phyloP scores from a whole-genome alignment of 1,140 invertebrate species.

The Aphidius ervi region DNA sequence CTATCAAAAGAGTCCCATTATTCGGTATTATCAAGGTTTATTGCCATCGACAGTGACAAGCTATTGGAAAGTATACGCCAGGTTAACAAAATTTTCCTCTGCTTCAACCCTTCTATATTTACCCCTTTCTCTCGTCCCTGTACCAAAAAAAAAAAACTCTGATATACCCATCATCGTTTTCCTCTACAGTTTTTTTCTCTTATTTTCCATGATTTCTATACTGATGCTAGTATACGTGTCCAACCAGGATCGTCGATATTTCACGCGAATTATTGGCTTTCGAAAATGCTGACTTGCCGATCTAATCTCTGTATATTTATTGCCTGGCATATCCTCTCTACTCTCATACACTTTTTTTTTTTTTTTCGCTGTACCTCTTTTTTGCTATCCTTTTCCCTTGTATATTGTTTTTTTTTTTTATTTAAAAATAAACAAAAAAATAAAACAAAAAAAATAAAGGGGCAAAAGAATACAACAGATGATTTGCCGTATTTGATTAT shows the following conservation, averaged over 20 bases:
- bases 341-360: conserved; percentile 20
- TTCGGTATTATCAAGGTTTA: too few relatives aligned
- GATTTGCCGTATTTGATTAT: background rate
- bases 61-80: too few relatives aligned
- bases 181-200: background rate
- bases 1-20: too few relatives aligned
- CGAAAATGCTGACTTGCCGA: conserved; percentile 28
- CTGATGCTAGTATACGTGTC: background rate
- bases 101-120: too few relatives aligned
- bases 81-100: too few relatives aligned
- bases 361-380: conserved; percentile 8
- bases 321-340: conserved; percentile 22
- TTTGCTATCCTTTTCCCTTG: conserved; percentile 6
- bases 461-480: background rate
- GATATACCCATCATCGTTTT: too few relatives aligned
- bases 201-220: background rate
- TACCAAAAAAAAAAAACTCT: too few relatives aligned
- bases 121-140: too few relatives aligned
- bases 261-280: conserved; percentile 28
- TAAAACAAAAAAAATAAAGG: background rate
- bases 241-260: conserved; percentile 23
- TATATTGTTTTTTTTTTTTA: conserved; percentile 2
- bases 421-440: background rate
- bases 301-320: conserved; percentile 28
- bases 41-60: too few relatives aligned